phyloP scores from a whole-genome alignment of 1,140 invertebrate genomes.

The Pseudomyrmex gracilis region DNA sequence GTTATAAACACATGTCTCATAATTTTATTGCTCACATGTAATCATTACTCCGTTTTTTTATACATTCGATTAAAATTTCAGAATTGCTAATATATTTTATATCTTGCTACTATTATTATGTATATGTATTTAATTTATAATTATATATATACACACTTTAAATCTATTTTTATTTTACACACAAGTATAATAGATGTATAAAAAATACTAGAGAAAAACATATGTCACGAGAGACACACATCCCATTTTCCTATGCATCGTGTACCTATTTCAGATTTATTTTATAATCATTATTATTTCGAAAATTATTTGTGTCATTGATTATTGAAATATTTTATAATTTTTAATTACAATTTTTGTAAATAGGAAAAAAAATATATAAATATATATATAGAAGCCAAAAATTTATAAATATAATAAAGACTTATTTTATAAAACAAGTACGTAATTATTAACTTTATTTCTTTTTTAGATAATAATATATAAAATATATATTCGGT shows the following conservation, averaged over 20 bases:
- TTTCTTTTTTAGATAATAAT: conserved; percentile 13
- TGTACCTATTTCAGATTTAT: conserved; percentile 1
- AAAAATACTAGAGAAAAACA: background rate
- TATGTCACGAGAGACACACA: background rate
- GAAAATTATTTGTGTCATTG: background rate
- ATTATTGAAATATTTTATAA: conserved; percentile 29
- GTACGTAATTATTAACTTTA: background rate
- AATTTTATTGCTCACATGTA: conserved; percentile 16
- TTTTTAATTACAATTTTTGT: conserved; percentile 27
- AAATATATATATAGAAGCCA: background rate
- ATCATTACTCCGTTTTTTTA: background rate
- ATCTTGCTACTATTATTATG: background rate
- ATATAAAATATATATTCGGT: background rate
- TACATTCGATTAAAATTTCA: background rate
- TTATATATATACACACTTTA: background rate
- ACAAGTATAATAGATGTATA: background rate
- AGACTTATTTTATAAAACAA: background rate
- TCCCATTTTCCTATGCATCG: background rate
- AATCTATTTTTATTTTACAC: no score
- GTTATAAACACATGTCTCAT: conserved; percentile 1
- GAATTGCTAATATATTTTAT: background rate
- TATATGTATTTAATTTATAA: background rate
- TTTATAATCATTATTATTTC: background rate
- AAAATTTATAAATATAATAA: conserved; percentile 17
- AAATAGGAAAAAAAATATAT: background rate